phyloP scores from a whole-genome alignment of 2,888 invertebrate species.

The Euproctis similis region DNA sequence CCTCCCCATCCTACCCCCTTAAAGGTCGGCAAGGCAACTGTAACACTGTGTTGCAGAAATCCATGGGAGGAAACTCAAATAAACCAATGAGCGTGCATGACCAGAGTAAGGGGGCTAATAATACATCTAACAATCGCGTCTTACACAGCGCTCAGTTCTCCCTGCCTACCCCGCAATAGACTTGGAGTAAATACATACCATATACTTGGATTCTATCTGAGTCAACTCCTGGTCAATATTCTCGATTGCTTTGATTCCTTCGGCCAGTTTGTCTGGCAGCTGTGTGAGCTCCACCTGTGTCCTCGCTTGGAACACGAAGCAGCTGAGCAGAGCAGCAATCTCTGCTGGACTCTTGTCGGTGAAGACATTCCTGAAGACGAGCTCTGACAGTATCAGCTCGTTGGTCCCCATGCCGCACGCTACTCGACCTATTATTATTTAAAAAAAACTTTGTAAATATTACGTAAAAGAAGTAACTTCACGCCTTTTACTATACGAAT shows the following conservation, averaged over 20 bases:
- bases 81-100: too few relatives aligned
- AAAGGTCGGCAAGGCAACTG: too few relatives aligned
- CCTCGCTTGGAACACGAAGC: slow-evolving; percentile 93
- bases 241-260: slow-evolving; percentile 82
- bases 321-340: slow-evolving; percentile 94
- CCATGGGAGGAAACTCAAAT: too few relatives aligned
- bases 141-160: too few relatives aligned
- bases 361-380: slow-evolving; percentile 92
- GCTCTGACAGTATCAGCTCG: slow-evolving; percentile 94
- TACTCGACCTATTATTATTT: slow-evolving; percentile 47
- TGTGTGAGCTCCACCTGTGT: slow-evolving; percentile 74
- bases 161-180: too few relatives aligned
- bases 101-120: too few relatives aligned
- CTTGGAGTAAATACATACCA: slow-evolving; percentile 60
- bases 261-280: slow-evolving; percentile 75
- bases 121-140: too few relatives aligned
- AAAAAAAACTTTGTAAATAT: neutral
- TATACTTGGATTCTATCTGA: slow-evolving; percentile 78
- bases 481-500: neutral
- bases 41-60: too few relatives aligned
- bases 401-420: slow-evolving; percentile 77
- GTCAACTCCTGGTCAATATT: slow-evolving; percentile 81
- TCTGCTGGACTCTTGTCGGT: slow-evolving; percentile 90
- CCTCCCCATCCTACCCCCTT: too few relatives aligned
- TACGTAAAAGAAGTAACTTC: neutral